Base-by-base conservation (phyloP, 1,140 invertebrate genomes). In the Acromyrmex charruanus region DNA sequence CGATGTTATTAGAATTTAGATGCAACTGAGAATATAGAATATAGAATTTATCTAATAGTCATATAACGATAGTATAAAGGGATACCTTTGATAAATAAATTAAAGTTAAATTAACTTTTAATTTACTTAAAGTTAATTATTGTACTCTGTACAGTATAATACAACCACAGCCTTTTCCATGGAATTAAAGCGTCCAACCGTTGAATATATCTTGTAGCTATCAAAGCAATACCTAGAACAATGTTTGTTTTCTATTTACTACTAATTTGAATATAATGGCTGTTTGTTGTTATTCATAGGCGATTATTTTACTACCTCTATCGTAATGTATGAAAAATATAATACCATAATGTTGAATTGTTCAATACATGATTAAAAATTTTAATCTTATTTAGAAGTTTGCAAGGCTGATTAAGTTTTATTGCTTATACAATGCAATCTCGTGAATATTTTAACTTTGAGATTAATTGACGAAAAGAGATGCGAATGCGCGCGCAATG, bases 31-130 rank as follows among this genome's bases (percentile, higher is more conserved):
- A 28, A 18, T 35, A 16, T 55, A n/a, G 31, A 69, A 58, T 44
- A 16, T 55, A 31, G 31, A 69, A 58, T 58, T 44, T 69, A 69
- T 53, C 9, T 68, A 25, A 16, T 25, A 14, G n/a, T 10, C 3
- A 7, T 31, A 6, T 21, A 39, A 9, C 16, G 7, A 9, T 16
- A 9, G 1, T 28, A 69, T 49, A 53, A 55, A 39, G 28, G 16
- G 9, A 6, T 16, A 80, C 4, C 65, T 66, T 0, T 18, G 12
- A 44, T 35, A 31, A 79, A n/a, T 44, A 55, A 81, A 68, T 39
- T 81, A 12, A 59, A 65, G 39, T 81, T 51, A 51, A 81, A 69
- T 81, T 81, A 69, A n/a, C 2, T 53, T 10, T n/a, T 55, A 55
- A 55, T 58, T 58, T 21, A n/a, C 2, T 51, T 12, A 51, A 7